A percentile compares a stretch with the other conserved stretches of the same genome.
Conservation (phyloP, 2,888 invertebrate genomes). For the Microplitis deprimator region DNA sequence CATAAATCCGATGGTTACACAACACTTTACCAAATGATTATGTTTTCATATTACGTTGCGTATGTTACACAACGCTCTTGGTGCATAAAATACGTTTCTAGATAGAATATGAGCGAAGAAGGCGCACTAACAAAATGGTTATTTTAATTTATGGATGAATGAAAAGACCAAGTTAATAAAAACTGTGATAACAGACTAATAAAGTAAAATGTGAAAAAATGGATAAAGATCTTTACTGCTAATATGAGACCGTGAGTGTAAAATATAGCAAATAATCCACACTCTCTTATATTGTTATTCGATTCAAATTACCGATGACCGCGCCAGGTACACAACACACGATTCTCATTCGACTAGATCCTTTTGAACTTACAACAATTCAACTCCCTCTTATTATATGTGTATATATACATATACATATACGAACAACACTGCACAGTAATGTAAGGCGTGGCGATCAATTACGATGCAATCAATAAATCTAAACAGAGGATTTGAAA, state of each 20-base stretch:
- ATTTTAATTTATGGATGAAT: neutral
- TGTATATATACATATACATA: neutral
- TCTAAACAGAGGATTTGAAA: constrained; percentile 14
- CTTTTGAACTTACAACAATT: neutral
- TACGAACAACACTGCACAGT: constrained; percentile 5
- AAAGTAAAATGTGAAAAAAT: neutral
- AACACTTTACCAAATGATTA: constrained; percentile 61
- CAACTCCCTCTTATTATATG: neutral
- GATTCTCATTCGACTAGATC: neutral
- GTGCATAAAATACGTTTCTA: neutral
- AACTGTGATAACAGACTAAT: too few relatives aligned
- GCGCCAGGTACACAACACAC: neutral
- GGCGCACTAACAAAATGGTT: neutral
- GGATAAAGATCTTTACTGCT: neutral
- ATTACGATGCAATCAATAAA: constrained; percentile 41
- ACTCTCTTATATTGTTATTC: neutral
- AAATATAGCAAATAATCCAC: neutral
- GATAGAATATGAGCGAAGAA: neutral
- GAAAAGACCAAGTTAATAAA: too few relatives aligned
- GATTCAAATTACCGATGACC: constrained; percentile 1
- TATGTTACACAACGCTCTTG: constrained; percentile 52
- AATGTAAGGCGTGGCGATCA: constrained; percentile 39
- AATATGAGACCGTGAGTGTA: neutral
- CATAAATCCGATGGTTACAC: constrained; percentile 19
- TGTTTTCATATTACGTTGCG: constrained; percentile 59